A percentile compares a stretch with the other conserved stretches of the same genome.
Conservation (phyloP, 2,888 invertebrate species). For the Danaus chrysippus region DNA sequence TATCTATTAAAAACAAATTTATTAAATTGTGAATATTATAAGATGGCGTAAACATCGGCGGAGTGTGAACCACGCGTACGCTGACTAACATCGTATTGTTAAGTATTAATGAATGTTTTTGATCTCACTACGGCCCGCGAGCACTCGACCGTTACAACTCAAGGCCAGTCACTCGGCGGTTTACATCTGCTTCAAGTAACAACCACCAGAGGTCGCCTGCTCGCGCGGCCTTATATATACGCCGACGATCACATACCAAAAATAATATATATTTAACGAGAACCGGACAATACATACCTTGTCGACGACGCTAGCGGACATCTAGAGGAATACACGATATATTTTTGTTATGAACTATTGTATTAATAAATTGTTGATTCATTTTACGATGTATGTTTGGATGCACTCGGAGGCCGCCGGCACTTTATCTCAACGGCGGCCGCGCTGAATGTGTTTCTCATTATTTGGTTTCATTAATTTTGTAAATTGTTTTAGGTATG, state of each 20-base stretch:
- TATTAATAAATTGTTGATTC: conserved; percentile 67
- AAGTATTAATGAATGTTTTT: conserved; percentile 76
- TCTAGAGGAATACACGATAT: conserved; percentile 61
- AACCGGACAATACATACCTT: conserved; percentile 49
- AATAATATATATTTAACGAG: conserved; percentile 49
- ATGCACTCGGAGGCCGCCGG: conserved; percentile 31
- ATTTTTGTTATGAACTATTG: conserved; percentile 68
- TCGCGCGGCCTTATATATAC: conserved; percentile 54
- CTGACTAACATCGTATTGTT: conserved; percentile 63
- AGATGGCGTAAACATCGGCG: not conserved
- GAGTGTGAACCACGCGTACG: conserved; percentile 22
- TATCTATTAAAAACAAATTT: too few relatives aligned
- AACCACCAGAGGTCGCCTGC: conserved; percentile 41
- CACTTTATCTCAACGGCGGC: conserved; percentile 41
- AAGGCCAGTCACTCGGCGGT: conserved; percentile 1
- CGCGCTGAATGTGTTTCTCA: conserved; percentile 36
- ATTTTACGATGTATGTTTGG: conserved; percentile 65
- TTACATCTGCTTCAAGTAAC: conserved; percentile 6
- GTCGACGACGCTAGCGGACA: conserved; percentile 43
- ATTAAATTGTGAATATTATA: not conserved
- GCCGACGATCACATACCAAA: conserved; percentile 70
- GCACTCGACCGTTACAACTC: conserved; percentile 19
- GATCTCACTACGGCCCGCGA: conserved; percentile 69
- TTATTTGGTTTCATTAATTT: conserved; percentile 53
- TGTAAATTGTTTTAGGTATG: conserved; percentile 74